Conservation (phyloP, 1,140 invertebrate genomes). For the Hestina assimilis region DNA sequence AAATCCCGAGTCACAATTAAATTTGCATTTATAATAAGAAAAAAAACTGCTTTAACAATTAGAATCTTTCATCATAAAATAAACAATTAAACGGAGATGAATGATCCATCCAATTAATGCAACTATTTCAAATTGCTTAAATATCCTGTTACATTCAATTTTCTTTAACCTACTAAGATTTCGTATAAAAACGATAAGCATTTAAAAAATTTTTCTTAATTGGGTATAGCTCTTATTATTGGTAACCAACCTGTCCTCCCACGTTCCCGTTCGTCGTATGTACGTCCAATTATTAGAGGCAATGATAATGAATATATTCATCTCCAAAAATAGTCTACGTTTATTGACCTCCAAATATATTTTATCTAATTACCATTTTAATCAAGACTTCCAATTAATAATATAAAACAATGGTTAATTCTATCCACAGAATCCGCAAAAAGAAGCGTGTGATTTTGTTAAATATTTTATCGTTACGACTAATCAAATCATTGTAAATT, state of each 20-base stretch:
- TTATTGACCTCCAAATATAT: constrained; percentile 13
- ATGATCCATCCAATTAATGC: too few relatives aligned
- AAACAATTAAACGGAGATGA: too few relatives aligned
- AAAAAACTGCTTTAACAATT: too few relatives aligned
- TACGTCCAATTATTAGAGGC: not conserved
- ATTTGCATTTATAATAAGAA: too few relatives aligned
- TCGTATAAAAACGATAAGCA: not conserved
- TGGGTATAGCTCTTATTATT: constrained; percentile 6
- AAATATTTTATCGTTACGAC: not conserved
- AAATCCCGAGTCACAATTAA: too few relatives aligned
- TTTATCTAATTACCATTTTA: not conserved
- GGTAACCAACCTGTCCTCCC: constrained; percentile 27
- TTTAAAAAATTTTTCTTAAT: constrained; percentile 4
- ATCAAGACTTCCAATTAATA: constrained; percentile 6
- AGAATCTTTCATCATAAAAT: too few relatives aligned
- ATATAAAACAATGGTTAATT: not conserved
- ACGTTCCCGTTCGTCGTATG: constrained; percentile 14
- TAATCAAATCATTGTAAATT: not conserved
- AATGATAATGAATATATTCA: constrained; percentile 5
- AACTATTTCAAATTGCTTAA: too few relatives aligned
- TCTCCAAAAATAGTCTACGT: constrained; percentile 6
- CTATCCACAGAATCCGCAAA: not conserved
- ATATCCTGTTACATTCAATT: too few relatives aligned
- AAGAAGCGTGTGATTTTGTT: constrained; percentile 8
- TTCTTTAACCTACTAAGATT: too few relatives aligned